Evolutionary conservation across 2,113 vertebrate genomes (phyloP).

Genomic region (Caracal caracal): DNA sequence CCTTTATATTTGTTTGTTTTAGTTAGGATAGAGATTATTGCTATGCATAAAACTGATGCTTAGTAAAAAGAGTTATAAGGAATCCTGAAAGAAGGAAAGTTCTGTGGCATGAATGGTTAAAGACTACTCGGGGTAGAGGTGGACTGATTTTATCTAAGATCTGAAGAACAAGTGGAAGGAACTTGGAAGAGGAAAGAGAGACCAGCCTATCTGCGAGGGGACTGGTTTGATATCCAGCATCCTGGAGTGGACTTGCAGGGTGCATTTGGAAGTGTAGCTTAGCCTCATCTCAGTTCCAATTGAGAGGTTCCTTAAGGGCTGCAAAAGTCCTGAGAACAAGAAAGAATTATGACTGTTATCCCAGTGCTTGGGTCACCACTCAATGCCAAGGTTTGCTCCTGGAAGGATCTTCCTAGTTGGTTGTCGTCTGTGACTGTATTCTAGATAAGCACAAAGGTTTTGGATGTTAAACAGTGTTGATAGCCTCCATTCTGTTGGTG

Average conservation of each 20-base stretch:
- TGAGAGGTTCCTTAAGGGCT: neutral
- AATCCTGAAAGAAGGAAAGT: neutral
- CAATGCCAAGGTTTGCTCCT: neutral
- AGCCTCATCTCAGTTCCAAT: neutral
- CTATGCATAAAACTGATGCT: neutral
- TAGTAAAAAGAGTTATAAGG: neutral
- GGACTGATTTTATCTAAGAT: neutral
- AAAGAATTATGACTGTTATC: neutral
- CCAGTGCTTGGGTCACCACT: neutral
- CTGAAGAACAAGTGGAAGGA: neutral
- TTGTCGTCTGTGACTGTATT: neutral
- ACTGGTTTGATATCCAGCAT: neutral
- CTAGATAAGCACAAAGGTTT: neutral
- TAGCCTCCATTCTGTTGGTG: neutral
- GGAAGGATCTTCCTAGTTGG: neutral
- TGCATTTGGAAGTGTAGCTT: neutral
- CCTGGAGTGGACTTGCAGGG: neutral
- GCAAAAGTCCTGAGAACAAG: neutral
- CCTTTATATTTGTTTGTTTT: conserved; percentile 17
- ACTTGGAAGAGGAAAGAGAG: neutral
- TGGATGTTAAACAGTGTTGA: neutral
- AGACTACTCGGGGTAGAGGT: neutral
- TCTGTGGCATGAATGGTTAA: neutral
- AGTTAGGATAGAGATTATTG: neutral
- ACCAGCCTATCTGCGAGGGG: too few relatives aligned